These are phyloP conservation scores for Crax fasciolata DNA, from an alignment of 2,797 vertebrate genomes.

Conservation along the genomic window DNA sequence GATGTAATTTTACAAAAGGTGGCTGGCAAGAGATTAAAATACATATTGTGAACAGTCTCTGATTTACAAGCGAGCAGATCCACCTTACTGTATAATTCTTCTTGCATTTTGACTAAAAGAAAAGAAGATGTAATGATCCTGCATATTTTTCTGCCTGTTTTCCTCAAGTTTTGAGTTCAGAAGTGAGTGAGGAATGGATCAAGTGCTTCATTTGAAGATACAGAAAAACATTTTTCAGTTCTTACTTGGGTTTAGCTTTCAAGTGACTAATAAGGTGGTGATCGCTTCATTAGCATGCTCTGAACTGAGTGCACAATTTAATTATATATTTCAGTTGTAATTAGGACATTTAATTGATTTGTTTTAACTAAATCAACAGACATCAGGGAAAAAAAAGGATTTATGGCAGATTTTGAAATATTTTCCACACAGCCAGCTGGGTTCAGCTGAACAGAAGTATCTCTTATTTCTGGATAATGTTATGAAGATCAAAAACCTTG, in stretches of 20 bases:
- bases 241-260: conserved; percentile 38
- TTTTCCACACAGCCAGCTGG: conserved; percentile 66
- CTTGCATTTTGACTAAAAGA: not conserved
- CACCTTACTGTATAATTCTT: not conserved
- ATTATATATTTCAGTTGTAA: conserved; percentile 66
- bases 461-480: conserved; percentile 47
- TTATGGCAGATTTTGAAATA: conserved; percentile 57
- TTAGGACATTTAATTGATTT: conserved; percentile 73
- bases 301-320: conserved; percentile 52
- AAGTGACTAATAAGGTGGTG: conserved; percentile 68
- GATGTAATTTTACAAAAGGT: not conserved
- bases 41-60: not conserved
- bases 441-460: conserved; percentile 57
- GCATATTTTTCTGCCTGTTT: not conserved
- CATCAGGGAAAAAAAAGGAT: not conserved
- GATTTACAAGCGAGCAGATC: not conserved
- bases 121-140: not conserved
- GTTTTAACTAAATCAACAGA: conserved; percentile 71
- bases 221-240: conserved; percentile 25
- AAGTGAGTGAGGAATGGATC: conserved; percentile 25
- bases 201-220: conserved; percentile 16
- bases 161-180: not conserved
- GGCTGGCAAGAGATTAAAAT: not conserved
- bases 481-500: conserved; percentile 39
- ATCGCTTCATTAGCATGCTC: conserved; percentile 68